Base-by-base conservation (phyloP, 2,797 vertebrate genomes). In the Macroramphosus scolopax region DNA sequence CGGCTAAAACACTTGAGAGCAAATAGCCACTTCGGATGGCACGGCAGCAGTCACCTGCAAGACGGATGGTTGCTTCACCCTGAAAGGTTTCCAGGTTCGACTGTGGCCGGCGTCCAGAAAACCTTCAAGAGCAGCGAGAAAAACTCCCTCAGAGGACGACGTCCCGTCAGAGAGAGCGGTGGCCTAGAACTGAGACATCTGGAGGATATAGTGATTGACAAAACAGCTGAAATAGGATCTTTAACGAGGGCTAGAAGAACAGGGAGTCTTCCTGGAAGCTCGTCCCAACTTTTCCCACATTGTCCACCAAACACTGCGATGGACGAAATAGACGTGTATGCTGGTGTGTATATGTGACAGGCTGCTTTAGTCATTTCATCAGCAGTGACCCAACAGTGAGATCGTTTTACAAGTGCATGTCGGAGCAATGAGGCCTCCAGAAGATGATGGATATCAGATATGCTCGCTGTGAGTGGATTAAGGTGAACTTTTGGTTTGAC, bases 161-260 rank as follows among this genome's bases (percentile, higher is more conserved):
- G 51, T 44, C 32, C 37, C 45, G 32, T 39, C 40, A 74, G 55
- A 49, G 10, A 40, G 17, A 49, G 31, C 18, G 4, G 2, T 50
- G 50, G 53, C 59, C 58, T 65, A 47, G 48, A 10, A n/a, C 40
- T 20, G 20, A 35, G 15, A 28, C 49, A 55, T 51, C 65, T 70
- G 54, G 49, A 44, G 48, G 56, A 56, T 60, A 55, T 13, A 8
- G n/a, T 58, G 59, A 81, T 45, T 34, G 65, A 80, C 69, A 59
- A 66, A 82, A 43, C 49, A 57, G 56, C 36, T 14, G 13, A 30
- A 31, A 69, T 41, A 35, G 32, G 50, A 57, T 43, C 74, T 69
- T 34, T 55, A 63, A 25, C 17, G 14, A 49, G 25, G 22, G 31
- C 2, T 12, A 26, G n/a, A 16, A 33, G 20, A 55, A 63, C 55